Base-by-base conservation (phyloP, 2,888 invertebrate genomes). In the Bruchidius siliquastri region DNA sequence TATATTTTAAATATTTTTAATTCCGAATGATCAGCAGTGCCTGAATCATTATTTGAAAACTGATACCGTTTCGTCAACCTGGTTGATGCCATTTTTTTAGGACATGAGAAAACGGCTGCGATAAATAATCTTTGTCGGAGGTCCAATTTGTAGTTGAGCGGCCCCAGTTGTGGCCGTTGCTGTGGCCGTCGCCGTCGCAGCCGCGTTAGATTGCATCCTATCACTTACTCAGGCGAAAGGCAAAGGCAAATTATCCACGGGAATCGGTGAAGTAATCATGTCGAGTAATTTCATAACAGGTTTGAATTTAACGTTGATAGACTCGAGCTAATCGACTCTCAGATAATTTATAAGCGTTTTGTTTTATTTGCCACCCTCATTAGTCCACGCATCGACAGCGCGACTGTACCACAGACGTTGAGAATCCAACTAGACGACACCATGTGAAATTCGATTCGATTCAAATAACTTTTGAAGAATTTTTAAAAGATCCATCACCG, bases 361-460 rank as follows among this genome's bases (percentile, higher is more conserved):
- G 84, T 84, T 85, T 85, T 85, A 84, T 86, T 85, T 85, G 83
- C 85, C 84, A 85, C 85, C 84, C 85, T 85, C 84, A 85, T 86
- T 86, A 86, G 83, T 80, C 80, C 71, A 72, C 30, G 82, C 68
- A 68, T 68, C 21, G 68, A 22, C 68, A 22, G 68, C 68, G 21
- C 68, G 68, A 21, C 20, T 20, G 68, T 21, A 68, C 49, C 49
- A 49, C 18, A 13, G 49, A 49, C 49, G 49, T 49, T 49, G 1
- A 49, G 18, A 49, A 4, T 13, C 18, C 49, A 49, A 8, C 49
- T 49, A 49, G 49, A 49, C 49, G 49, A 13, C 49, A 13, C 8
- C 3, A 1, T 30, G 8, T 30, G n/a, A n/a, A n/a, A n/a, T n/a
- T n/a, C n/a, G n/a, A n/a, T n/a, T n/a, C n/a, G n/a, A n/a, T n/a